Base-by-base conservation (phyloP, 2,888 invertebrate genomes). In the Macrostomum cliftonense region DNA sequence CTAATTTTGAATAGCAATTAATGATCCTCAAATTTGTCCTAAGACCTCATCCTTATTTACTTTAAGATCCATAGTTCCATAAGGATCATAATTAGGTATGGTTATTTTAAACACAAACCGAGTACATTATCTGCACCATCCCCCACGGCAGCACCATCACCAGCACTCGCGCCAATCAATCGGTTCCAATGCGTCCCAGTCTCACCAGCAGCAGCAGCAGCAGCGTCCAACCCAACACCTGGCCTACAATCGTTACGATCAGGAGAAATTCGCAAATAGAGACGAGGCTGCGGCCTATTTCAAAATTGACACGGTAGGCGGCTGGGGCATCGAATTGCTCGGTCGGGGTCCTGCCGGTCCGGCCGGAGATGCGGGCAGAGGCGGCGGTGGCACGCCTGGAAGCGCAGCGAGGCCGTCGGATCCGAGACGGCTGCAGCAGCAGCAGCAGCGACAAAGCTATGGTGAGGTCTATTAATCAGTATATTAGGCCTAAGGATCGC, bases 241-340 rank as follows among this genome's bases (percentile, higher is more conserved):
- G 39, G 28, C 12, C 17, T 97, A 97, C 73, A 95, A 88, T 78
- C 82, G 97, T 77, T 97, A 97, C 75, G 93, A 93, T 78, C 97
- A 97, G 74, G 97, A 97, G 76, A 77, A 87, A 63, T 95, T 95
- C 71, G 28, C 19, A 5, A 46, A 39, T 14, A 42, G 45, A 39
- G 17, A 42, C 55, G 39, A 73, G 80, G 89, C 91, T 73, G 91
- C 93, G 14, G 89, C 88, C 72, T 95, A 91, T 28, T 97, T 97
- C 71, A 88, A 93, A 73, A 97, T 97, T 66, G 91, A 97, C 71
- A 93, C 93, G 1, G 85, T 87, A 81, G 86, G 91, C 2, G 40
- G 28, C n/a, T 14, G 38, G 19, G 50, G 37, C 20, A 47, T 54
- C 16, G 46, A 50, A 37, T 51, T 47, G 37, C 56, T 55, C 20